Base-by-base conservation (phyloP, 2,113 vertebrate species). In the Eudyptes chrysolophus region DNA sequence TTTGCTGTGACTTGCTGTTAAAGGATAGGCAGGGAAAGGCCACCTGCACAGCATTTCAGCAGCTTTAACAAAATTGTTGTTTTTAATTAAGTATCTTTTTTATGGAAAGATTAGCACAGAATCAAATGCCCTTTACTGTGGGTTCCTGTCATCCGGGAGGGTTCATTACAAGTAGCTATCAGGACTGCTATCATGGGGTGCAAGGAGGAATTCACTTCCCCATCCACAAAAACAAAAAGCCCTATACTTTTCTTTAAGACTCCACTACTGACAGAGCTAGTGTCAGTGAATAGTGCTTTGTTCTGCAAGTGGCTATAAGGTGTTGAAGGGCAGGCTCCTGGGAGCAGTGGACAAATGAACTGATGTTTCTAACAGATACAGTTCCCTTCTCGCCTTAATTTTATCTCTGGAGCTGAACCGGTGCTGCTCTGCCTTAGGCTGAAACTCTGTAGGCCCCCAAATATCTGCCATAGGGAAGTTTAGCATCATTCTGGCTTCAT, bases 191-290 rank as follows among this genome's bases (percentile, higher is more conserved):
- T 48, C 14, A 10, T 26, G n/a, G 38, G 13, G 6, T 38, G 42
- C 19, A 52, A 22, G 13, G 16, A 81, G 13, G 13, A 78, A 68
- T 42, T 42, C 9, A 58, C 4, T 62, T 81, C 34, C 16, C 4
- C 36, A 51, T 36, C 26, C 62, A 29, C 26, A 66, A 81, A 93
- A 52, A 1, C 1, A 18, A 49, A 17, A 13, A 0, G 0, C 5
- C 12, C 6, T 34, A 7, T 11, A 24, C 10, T 80, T 57, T 83
- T 75, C 29, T 34, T 71, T 30, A 38, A 30, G 40, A 75, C 21
- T 42, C 3, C 11, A 24, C 30, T 86, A 21, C 60, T 84, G 58
- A 18, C 42, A 62, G 12, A 58, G 19, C n/a, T 24, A 27, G 9
- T n/a, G 8, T 38, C 24, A 13, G 26, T 44, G 36, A 52, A 40